Percentiles rank a stretch among this genome's conserved stretches.
Evolutionary conservation across 2,888 invertebrate genomes (phyloP).

Genomic region (Sarcophaga caerulescens): DNA sequence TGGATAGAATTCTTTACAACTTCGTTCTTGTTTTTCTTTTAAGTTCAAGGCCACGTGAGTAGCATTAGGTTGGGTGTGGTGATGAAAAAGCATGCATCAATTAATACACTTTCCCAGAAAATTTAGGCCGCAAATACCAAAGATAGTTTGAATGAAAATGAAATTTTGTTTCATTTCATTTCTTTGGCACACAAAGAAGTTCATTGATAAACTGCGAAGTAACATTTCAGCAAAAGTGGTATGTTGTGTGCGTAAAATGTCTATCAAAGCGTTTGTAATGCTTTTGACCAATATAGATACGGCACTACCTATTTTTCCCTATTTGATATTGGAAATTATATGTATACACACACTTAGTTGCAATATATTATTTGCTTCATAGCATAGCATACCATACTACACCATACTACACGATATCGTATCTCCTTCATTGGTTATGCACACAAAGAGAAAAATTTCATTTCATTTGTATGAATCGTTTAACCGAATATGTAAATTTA

Average conservation of each 20-base stretch:
- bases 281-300: conserved; percentile 48
- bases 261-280: conserved; percentile 35
- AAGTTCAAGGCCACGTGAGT: too few species aligned
- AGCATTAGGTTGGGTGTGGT: too few species aligned
- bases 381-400: background rate
- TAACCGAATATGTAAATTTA: conserved; percentile 14
- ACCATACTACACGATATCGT: background rate
- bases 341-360: background rate
- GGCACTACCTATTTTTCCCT: conserved; percentile 49
- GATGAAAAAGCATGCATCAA: too few species aligned
- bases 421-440: background rate
- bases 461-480: background rate
- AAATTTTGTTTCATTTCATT: conserved; percentile 53
- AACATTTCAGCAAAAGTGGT: conserved; percentile 17
- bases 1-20: too few species aligned
- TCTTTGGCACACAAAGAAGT: conserved; percentile 36
- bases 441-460: background rate
- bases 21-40: too few species aligned
- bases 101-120: conserved; percentile 41
- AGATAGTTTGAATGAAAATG: conserved; percentile 64
- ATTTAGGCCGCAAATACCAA: conserved; percentile 57
- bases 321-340: conserved; percentile 14
- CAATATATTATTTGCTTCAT: too few species aligned
- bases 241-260: conserved; percentile 45
- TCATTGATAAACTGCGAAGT: conserved; percentile 47